These are phyloP conservation scores for Alces alces DNA, from an alignment of 2,113 vertebrate species.

Conservation along the genomic window DNA sequence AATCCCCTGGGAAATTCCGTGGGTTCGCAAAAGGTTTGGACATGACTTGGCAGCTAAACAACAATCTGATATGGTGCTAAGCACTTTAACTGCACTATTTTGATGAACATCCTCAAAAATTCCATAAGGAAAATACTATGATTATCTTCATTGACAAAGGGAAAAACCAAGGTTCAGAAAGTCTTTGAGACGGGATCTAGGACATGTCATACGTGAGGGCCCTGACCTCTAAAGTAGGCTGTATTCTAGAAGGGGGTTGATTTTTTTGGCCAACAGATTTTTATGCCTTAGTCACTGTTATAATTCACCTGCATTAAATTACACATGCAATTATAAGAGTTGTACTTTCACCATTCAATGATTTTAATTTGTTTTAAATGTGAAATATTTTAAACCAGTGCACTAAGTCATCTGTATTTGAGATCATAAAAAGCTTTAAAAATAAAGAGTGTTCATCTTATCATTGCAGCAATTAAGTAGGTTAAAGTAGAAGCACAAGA, in stretches of 20 bases:
- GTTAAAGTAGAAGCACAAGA: background rate
- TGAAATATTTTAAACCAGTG: background rate
- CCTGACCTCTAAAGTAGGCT: background rate
- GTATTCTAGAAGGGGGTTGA: background rate
- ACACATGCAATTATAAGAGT: background rate
- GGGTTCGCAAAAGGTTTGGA: rapidly evolving
- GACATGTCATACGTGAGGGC: too few relatives aligned
- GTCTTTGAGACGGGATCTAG: background rate
- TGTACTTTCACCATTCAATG: background rate
- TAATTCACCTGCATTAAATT: background rate
- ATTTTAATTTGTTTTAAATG: background rate
- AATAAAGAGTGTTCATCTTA: background rate
- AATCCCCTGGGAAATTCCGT: background rate
- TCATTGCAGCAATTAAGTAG: background rate
- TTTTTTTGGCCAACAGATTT: background rate
- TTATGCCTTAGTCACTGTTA: background rate
- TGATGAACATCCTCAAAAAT: background rate
- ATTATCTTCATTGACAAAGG: background rate
- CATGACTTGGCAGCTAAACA: background rate
- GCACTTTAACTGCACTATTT: background rate
- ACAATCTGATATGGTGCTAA: background rate
- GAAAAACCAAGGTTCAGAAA: background rate
- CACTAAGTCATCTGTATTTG: background rate
- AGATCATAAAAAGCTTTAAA: background rate
- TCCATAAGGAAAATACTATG: background rate